Percentiles rank a stretch among this genome's conserved stretches.
These are phyloP conservation scores for Zhuqinia jingwanae DNA, from an alignment of 2,888 invertebrate genomes.

Conservation along the genomic window DNA sequence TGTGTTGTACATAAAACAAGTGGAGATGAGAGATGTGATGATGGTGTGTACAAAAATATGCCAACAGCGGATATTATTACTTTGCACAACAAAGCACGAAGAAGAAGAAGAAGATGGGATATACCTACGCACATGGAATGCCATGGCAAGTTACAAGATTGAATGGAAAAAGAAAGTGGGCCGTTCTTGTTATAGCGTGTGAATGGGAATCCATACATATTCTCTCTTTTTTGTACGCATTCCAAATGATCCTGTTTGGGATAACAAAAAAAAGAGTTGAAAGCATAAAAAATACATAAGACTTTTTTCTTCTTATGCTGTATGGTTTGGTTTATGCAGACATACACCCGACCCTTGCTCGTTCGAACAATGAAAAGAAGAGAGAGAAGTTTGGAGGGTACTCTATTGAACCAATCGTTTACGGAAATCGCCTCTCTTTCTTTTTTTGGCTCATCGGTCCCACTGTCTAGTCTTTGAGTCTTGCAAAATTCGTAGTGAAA, in stretches of 20 bases:
- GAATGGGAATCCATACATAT: conserved; percentile 22
- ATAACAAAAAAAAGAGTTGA: conserved; percentile 44
- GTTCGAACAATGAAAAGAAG: no score
- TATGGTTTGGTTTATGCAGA: no score
- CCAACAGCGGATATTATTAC: background rate
- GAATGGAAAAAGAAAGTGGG: conserved; percentile 40
- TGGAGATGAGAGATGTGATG: no score
- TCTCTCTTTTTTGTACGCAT: conserved; percentile 35
- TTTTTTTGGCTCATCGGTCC: conserved; percentile 56
- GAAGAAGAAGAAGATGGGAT: no score
- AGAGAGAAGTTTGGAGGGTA: no score
- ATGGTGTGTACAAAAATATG: no score
- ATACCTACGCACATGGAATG: no score
- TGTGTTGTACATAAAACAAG: background rate
- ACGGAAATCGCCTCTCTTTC: conserved; percentile 45
- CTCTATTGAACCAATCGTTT: conserved; percentile 37
- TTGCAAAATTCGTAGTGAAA: conserved; percentile 18
- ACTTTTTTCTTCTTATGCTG: no score
- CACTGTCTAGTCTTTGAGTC: background rate
- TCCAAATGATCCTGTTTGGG: conserved; percentile 60
- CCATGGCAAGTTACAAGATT: background rate
- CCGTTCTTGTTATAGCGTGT: conserved; percentile 23
- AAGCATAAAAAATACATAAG: no score
- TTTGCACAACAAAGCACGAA: background rate
- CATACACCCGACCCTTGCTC: no score